Evolutionary conservation across 2,888 invertebrate genomes (phyloP).

Genomic region (Eupithecia dodoneata): DNA sequence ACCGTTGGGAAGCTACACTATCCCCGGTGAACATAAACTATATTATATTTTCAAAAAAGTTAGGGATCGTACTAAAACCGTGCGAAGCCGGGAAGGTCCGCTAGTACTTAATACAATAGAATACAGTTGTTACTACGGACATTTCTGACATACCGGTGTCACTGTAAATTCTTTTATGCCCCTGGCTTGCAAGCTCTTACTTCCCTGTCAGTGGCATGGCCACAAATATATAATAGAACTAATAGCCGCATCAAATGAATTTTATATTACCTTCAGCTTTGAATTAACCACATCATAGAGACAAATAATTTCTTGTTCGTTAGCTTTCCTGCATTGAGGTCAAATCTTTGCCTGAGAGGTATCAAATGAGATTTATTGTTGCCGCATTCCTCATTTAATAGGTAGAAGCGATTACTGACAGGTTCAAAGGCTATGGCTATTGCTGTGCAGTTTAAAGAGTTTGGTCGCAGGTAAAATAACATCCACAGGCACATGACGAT

Average conservation of each 20-base stretch:
- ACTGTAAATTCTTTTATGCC: background rate
- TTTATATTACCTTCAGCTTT: background rate
- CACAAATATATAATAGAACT: background rate
- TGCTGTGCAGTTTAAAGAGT: background rate
- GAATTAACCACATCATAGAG: background rate
- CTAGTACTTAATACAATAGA: too few relatives aligned
- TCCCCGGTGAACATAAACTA: too few relatives aligned
- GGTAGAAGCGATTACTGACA: background rate
- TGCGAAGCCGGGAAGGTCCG: too few relatives aligned
- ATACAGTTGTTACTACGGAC: background rate
- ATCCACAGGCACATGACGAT: background rate
- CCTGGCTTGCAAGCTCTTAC: background rate
- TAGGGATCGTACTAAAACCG: too few relatives aligned
- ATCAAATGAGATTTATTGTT: background rate
- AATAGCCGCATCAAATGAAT: background rate
- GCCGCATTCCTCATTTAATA: slow-evolving; percentile 3
- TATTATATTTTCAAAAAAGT: too few relatives aligned
- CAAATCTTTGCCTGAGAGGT: background rate
- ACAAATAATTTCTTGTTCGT: background rate
- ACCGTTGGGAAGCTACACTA: too few relatives aligned
- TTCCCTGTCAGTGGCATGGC: background rate
- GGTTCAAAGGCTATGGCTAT: background rate
- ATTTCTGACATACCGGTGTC: background rate
- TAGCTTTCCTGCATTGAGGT: background rate
- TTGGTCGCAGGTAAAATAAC: background rate